Base-by-base conservation (phyloP, 2,113 vertebrate species). In the Carassius carassius region DNA sequence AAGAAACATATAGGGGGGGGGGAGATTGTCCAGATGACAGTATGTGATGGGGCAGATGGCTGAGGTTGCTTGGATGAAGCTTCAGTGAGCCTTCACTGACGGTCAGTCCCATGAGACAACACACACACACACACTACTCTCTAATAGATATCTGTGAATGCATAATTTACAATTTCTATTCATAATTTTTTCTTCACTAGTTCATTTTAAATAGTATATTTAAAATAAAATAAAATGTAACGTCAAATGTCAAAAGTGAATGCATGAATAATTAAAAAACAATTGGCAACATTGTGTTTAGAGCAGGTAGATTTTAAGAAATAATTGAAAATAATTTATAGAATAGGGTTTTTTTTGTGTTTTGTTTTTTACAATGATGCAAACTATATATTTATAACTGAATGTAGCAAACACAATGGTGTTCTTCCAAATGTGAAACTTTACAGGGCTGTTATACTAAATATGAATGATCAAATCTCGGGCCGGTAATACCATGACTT, bases 11-110 rank as follows among this genome's bases (percentile, higher is more conserved):
- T 2, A 74, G 69, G 32, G 44, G 8, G 83, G 51, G 44, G 35
- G 32, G 49, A 37, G 37, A 47, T 17, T 49, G 77, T 81, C 81
- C 85, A 88, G 85, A 88, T 84, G 85, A 88, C 85, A 81, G 85
- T 81, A 84, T n/a, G 77, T 60, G 73, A 60, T 56, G 49, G 44
- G 82, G 78, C 87, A 88, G 87, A 88, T 88, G 87, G 87, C n/a
- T 78, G 17, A 9, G 83, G 87, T 69, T 88, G 81, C 84, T 81
- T 80, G 81, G 73, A 77, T 86, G 87, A 81, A 88, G 87, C 87
- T 82, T 78, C 87, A 88, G 84, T 88, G 82, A 88, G 82, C 76
- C 83, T 84, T 84, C 83, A 88, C 81, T 84, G 81, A 84, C 32
- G 63, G 72, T 81, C 60, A 4, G 81, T 88, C 87, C 67, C 84